Evolutionary conservation across 1,140 invertebrate species (phyloP).

Genomic region (Pseudachorutes palmiensis): DNA sequence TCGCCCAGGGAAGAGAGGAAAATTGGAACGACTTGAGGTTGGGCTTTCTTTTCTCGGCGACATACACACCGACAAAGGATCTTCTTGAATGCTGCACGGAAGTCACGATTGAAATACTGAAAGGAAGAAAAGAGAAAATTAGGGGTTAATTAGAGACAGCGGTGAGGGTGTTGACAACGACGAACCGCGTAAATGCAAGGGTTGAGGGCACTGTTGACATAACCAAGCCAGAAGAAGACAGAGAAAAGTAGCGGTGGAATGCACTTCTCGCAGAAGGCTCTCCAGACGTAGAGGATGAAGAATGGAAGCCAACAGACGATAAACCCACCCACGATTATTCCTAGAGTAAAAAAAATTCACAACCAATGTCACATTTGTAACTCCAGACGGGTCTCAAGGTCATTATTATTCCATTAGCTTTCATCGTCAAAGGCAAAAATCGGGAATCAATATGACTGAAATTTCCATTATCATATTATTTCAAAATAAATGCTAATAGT

Average conservation of each 20-base stretch:
- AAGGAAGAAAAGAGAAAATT: not conserved
- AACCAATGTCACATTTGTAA: slow-evolving; percentile 12
- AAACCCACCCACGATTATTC: slow-evolving; percentile 85
- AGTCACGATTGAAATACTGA: slow-evolving; percentile 71
- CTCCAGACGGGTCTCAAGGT: no score
- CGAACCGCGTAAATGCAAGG: slow-evolving; percentile 29
- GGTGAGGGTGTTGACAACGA: not conserved
- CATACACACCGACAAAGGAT: slow-evolving; percentile 79
- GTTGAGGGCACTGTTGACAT: slow-evolving; percentile 64
- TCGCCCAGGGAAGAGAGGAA: slow-evolving; percentile 40
- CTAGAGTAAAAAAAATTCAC: slow-evolving; percentile 14
- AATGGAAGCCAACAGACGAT: slow-evolving; percentile 87
- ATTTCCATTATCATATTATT: no score
- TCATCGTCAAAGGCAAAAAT: no score
- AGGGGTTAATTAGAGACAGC: slow-evolving; percentile 49
- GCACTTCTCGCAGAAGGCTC: slow-evolving; percentile 71
- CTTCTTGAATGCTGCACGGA: slow-evolving; percentile 80
- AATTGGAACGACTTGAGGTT: slow-evolving; percentile 38
- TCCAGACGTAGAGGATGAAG: slow-evolving; percentile 82
- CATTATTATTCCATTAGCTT: no score
- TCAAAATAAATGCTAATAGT: no score
- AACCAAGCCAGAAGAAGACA: slow-evolving; percentile 92
- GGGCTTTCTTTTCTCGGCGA: slow-evolving; percentile 39
- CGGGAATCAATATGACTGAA: no score
- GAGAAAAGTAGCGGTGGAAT: slow-evolving; percentile 75